Base-by-base conservation (phyloP, 1,140 invertebrate genomes). In the Coptotermes formosanus region DNA sequence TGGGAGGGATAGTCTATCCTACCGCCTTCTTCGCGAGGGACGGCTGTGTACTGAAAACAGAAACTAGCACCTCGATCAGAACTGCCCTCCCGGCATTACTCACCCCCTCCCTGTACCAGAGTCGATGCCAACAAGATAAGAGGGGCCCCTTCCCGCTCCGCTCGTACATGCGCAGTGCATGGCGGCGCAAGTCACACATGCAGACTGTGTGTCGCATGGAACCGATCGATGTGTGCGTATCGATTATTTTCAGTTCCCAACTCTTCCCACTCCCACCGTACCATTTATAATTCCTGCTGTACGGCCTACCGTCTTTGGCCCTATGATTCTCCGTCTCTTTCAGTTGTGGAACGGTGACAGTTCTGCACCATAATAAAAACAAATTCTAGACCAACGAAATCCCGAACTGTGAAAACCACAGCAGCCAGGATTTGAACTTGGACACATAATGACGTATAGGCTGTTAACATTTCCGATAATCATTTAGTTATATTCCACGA, bases 141-240 rank as follows among this genome's bases (percentile, higher is more conserved):
- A 30, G 25, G n/a, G 25, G 64, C 14, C 64, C n/a, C 64, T 25
- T 14, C 64, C 0, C 64, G 12, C 3, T 21, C 59, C 21, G 8
- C 59, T 64, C 21, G 25, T 75, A n/a, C 64, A 75, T 75, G 64
- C 64, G 64, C 64, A 75, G 64, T 11, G 14, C 25, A 30, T n/a
- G n/a, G 4, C 64, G 64, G 64, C 64, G 64, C 64, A 75, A 75
- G 64, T 75, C 25, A 25, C 64, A 75, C n/a, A 75, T 30, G n/a
- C 64, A 75, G 64, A 30, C 25, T n/a, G 25, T 75, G 64, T 44
- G 82, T 32, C 43, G 48, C 82, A 52, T 45, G 43, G 32, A 83
- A 44, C 43, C 38, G 82, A 44, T 52, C 82, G 82, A 83, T 52
- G 82, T 44, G 82, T 75, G n/a, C 14, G 64, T 75, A 75, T 75